Evolutionary conservation across 2,797 vertebrate genomes (phyloP).

Genomic region (Tadarida brasiliensis): DNA sequence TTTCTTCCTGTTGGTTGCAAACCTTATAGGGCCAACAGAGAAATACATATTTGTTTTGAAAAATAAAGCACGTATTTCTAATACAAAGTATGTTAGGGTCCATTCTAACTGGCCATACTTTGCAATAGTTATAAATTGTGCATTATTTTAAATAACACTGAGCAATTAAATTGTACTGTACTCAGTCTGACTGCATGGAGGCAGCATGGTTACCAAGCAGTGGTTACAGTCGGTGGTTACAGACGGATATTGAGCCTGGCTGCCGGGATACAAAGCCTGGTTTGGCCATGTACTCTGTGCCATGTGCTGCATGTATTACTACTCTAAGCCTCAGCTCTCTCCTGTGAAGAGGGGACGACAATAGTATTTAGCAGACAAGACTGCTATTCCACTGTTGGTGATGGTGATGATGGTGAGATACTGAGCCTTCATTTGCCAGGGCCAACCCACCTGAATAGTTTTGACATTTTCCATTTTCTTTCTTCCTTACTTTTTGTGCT

Average conservation of each 20-base stretch:
- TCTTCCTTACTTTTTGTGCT: not conserved
- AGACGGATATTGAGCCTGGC: not conserved
- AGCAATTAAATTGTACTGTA: not conserved
- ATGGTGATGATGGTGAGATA: not conserved
- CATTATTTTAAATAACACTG: not conserved
- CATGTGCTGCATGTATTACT: not conserved
- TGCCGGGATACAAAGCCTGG: not conserved
- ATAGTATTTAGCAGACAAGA: not conserved
- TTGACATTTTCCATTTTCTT: not conserved
- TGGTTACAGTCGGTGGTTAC: no score
- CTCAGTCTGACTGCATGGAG: not conserved
- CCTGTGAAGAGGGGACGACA: not conserved
- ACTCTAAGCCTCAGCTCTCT: not conserved
- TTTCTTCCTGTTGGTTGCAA: conserved; percentile 13
- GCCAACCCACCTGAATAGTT: not conserved
- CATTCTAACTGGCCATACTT: not conserved
- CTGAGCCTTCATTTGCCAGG: not conserved
- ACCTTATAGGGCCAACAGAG: not conserved
- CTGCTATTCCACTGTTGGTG: not conserved
- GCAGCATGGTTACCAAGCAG: not conserved
- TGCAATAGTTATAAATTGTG: not conserved
- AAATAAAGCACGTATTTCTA: not conserved
- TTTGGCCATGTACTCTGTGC: not conserved
- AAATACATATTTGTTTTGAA: conserved; percentile 18
- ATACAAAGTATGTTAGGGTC: not conserved